phyloP scores from a whole-genome alignment of 2,113 vertebrate genomes.

The Tretioscincus oriximinensis region DNA sequence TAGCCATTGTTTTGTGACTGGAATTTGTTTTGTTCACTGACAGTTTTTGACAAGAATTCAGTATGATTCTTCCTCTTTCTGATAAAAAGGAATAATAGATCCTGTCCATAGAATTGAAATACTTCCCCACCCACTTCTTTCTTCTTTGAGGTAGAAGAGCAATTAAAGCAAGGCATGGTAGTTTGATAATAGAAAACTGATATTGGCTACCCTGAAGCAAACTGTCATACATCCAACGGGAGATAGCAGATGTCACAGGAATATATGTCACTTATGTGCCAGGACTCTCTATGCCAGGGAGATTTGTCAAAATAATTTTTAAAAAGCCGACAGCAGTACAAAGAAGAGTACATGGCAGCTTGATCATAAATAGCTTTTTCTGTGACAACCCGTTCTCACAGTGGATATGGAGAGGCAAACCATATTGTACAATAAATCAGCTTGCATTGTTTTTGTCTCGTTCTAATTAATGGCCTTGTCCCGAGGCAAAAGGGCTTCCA shows the following conservation, averaged over 20 bases:
- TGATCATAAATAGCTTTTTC: conserved; percentile 57
- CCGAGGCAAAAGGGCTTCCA: conserved; percentile 29
- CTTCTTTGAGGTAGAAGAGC: conserved; percentile 12
- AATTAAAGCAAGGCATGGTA: conserved; percentile 29
- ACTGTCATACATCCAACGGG: conserved; percentile 30
- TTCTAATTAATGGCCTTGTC: conserved; percentile 50
- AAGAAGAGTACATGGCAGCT: conserved; percentile 44
- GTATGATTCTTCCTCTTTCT: background rate
- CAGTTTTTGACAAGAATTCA: background rate
- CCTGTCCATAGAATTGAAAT: background rate
- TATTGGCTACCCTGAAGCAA: conserved; percentile 44
- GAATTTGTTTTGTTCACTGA: background rate
- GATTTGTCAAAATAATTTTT: background rate
- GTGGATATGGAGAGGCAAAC: conserved; percentile 26
- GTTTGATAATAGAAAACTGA: conserved; percentile 24
- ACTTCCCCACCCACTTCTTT: too few relatives aligned
- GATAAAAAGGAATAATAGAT: background rate
- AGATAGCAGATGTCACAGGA: conserved; percentile 43
- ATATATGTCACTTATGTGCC: conserved; percentile 46
- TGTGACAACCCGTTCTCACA: conserved; percentile 49
- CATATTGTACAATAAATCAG: conserved; percentile 50
- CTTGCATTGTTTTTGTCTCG: conserved; percentile 50
- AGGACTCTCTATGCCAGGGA: conserved; percentile 20
- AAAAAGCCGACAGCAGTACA: conserved; percentile 17
- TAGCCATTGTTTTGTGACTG: background rate